Percentiles rank a stretch among this genome's conserved stretches.
Conservation (phyloP, 2,113 vertebrate species). For the Nycticryphes semicollaris region DNA sequence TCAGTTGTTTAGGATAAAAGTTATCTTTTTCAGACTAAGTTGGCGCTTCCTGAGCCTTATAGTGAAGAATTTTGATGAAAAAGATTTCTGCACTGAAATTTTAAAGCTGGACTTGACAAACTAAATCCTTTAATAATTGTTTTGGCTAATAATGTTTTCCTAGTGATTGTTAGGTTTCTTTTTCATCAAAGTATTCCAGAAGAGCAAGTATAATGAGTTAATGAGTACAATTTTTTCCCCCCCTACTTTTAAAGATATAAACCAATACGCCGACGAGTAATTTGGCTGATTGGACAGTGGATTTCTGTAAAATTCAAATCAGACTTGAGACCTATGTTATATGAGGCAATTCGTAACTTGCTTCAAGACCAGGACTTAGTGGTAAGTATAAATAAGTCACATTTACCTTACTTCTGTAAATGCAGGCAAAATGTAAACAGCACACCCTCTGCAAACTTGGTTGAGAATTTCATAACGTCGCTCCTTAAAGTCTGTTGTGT, state of each 20-base stretch:
- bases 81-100: background rate
- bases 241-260: conserved; percentile 83
- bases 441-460: background rate
- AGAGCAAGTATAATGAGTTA: background rate
- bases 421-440: background rate
- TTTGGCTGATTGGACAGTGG: conserved; percentile 98
- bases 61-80: background rate
- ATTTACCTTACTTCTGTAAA: background rate
- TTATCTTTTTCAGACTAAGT: background rate
- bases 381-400: conserved; percentile 77
- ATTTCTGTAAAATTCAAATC: conserved; percentile 97
- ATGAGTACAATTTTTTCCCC: background rate
- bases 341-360: conserved; percentile 89
- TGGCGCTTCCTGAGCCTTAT: background rate
- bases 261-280: conserved; percentile 90
- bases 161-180: background rate
- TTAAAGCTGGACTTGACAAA: background rate
- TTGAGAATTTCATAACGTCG: background rate
- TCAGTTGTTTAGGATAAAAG: background rate
- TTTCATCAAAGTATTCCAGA: background rate
- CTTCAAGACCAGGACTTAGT: conserved; percentile 97
- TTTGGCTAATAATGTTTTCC: background rate
- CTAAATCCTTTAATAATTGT: background rate
- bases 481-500: background rate
- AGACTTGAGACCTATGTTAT: conserved; percentile 92